These are phyloP conservation scores for Griposia aprilina DNA, from an alignment of 2,888 invertebrate species.

Conservation along the genomic window DNA sequence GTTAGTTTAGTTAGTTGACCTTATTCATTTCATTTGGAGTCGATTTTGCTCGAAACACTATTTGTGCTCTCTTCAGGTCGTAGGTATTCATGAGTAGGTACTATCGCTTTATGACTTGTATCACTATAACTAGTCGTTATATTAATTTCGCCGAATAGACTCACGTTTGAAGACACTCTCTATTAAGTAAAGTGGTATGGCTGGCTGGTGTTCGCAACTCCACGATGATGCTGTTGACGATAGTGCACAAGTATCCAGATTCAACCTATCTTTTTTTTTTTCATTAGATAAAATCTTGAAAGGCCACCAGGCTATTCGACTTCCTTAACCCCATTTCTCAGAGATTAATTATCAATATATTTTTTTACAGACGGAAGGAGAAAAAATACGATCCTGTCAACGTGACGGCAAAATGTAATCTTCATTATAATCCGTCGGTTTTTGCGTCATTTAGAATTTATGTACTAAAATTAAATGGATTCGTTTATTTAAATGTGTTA, in stretches of 20 bases:
- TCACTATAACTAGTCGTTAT: background rate
- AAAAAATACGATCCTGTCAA: constrained; percentile 80
- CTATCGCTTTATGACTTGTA: background rate
- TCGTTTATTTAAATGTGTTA: constrained; percentile 24
- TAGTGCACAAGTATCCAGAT: background rate
- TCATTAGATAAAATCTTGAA: background rate
- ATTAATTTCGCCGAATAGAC: background rate
- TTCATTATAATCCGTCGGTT: constrained; percentile 3
- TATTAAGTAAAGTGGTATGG: too few species aligned
- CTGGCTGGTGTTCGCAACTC: background rate
- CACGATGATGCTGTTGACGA: background rate
- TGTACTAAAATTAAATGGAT: constrained; percentile 23
- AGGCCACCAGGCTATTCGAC: background rate
- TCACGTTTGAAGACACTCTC: background rate
- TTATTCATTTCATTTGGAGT: background rate
- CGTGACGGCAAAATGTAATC: constrained; percentile 69
- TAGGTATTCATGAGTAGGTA: background rate
- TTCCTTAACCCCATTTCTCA: background rate
- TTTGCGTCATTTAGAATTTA: constrained; percentile 14
- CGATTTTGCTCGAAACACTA: background rate
- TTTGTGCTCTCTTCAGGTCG: background rate
- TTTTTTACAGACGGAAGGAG: constrained; percentile 81
- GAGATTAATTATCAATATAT: background rate
- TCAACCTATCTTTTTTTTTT: background rate
- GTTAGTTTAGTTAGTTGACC: too few species aligned